phyloP scores from a whole-genome alignment of 2,797 vertebrate genomes.

The Anisognathus igniventris region DNA sequence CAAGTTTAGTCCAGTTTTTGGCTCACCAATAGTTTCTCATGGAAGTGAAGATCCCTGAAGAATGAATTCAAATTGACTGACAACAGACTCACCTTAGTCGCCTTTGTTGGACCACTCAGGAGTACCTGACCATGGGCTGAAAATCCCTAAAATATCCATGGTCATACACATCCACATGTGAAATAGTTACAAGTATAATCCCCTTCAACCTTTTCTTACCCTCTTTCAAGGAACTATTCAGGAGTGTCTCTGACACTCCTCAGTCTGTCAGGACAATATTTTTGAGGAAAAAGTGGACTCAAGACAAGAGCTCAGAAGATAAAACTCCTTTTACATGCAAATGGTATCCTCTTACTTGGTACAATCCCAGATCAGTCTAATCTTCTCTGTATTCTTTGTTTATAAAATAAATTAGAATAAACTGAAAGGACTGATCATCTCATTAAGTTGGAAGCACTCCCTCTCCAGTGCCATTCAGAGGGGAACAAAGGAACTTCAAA shows the following conservation, averaged over 20 bases:
- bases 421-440: not conserved
- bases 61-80: not conserved
- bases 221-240: not conserved
- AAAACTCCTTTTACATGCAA: not conserved
- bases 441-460: not conserved
- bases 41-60: not conserved
- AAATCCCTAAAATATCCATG: not conserved
- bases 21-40: not conserved
- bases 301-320: not conserved
- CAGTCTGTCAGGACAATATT: not conserved
- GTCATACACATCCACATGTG: accelerated
- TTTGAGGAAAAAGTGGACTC: not conserved
- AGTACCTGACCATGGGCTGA: not conserved
- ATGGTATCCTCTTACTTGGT: not conserved
- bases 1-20: not conserved
- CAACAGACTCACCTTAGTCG: not conserved
- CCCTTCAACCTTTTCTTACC: not conserved
- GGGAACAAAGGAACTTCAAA: not conserved
- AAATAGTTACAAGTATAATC: not conserved
- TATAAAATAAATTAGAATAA: slow-evolving; percentile 8
- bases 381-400: not conserved
- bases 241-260: not conserved
- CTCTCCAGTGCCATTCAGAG: not conserved
- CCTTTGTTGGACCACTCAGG: not conserved
- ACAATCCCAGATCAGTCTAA: not conserved